Evolutionary conservation across 2,797 vertebrate species (phyloP), one percentile per base, ranked within the genome.

Genomic region (Syngnathus rostellatus): DNA sequence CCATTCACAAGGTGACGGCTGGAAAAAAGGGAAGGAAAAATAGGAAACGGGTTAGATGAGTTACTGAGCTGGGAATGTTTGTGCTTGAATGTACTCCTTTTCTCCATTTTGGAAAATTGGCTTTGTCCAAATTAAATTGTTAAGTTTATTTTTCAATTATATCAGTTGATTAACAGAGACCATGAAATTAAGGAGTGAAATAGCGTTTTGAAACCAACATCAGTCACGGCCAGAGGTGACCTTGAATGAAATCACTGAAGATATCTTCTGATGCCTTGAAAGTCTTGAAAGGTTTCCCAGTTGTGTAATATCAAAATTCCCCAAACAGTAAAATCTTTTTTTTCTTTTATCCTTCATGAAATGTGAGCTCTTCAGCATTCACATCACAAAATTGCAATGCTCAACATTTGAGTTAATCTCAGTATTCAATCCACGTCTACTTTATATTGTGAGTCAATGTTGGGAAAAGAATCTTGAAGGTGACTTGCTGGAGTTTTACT

Each of bases 1-100:
- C 96, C 97, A 99, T 92, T 99, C 97, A 86, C 97, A 99, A 83
- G 96, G 94, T 77, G 97, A 99, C 87, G 97, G 97, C 97, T 99
- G 81, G 78, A 64, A 57, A 83, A 65, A 83, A 38, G 38, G 25
- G 63, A 31, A 48, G 25, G 38, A 51, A 38, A 45, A 16, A 61
- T 8, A 55, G 43, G 10, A 43, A 31, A 23, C 12, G 21, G 59
- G 40, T 61, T 41, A 61, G 39, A 41, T 61, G 59, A 61, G n/a
- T 43, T 39, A 61, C 59, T 14, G 10, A 61, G 19, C 10, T 61
- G 39, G n/a, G n/a, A 61, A 61, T 41, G 19, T 61, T n/a, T 40
- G 17, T 41, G 38, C 31, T 58, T 38, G 31, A 8, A 17, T 7
- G 39, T 41, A 17, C 19, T 21, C 19, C 1, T 6, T 21, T 61